Conservation (phyloP, 2,888 invertebrate genomes). For the Lepidochitona cinerea region DNA sequence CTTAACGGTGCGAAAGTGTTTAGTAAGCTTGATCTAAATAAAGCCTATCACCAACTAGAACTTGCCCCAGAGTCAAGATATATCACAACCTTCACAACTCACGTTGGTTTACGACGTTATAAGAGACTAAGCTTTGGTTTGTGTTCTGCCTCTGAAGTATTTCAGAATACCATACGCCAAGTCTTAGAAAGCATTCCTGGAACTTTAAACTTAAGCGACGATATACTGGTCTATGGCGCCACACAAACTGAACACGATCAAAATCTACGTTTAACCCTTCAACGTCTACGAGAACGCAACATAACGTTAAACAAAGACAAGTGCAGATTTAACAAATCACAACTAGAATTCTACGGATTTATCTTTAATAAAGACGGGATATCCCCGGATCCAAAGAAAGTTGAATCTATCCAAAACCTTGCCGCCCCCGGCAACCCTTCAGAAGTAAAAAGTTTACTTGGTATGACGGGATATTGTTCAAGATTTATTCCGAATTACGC, state of each 20-base stretch:
- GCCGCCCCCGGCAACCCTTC: neutral
- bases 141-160: conserved; percentile 14
- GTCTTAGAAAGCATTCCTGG: conserved; percentile 11
- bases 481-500: conserved; percentile 18
- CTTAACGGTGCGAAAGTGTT: conserved; percentile 34
- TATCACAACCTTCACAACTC: conserved; percentile 36
- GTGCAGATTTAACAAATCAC: conserved; percentile 14
- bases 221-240: conserved; percentile 19
- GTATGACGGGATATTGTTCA: conserved; percentile 10
- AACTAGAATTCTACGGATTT: conserved; percentile 1
- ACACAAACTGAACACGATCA: conserved; percentile 17
- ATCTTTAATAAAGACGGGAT: conserved; percentile 8
- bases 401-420: conserved; percentile 4
- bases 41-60: conserved; percentile 31
- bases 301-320: conserved; percentile 23
- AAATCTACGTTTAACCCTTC: conserved; percentile 9
- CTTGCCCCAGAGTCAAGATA: conserved; percentile 26
- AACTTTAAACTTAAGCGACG: conserved; percentile 8
- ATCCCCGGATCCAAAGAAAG: conserved; percentile 7
- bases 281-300: conserved; percentile 19
- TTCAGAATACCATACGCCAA: conserved; percentile 12
- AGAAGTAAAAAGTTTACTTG: conserved; percentile 20
- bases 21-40: conserved; percentile 32
- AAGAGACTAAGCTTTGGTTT: conserved; percentile 26
- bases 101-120: conserved; percentile 28